Evolutionary conservation across 1,140 invertebrate species (phyloP).

Genomic region (Leptinotarsa undecemlineata): DNA sequence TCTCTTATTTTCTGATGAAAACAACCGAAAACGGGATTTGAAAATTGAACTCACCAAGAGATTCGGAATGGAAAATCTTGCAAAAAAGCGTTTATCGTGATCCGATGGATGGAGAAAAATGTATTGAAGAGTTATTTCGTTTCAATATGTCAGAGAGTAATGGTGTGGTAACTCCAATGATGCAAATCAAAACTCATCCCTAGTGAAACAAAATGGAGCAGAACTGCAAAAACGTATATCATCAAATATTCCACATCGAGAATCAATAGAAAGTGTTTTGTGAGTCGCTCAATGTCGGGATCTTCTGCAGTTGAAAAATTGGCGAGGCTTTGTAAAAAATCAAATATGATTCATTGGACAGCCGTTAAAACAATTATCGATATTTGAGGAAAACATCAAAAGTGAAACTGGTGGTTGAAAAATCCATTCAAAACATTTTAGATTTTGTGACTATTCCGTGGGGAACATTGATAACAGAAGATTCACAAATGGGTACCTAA

Average conservation of each 20-base stretch:
- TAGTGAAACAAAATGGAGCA: background rate
- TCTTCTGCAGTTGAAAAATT: background rate
- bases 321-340: background rate
- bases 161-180: background rate
- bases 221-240: background rate
- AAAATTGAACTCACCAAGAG: background rate
- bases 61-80: background rate
- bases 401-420: background rate
- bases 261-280: background rate
- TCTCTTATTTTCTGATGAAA: too few species aligned
- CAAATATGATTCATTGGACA: background rate
- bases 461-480: too few species aligned
- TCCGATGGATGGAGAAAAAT: background rate
- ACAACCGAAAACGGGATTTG: background rate
- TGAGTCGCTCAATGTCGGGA: background rate
- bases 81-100: too few species aligned
- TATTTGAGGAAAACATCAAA: background rate
- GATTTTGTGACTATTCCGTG: too few species aligned
- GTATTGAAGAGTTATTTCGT: background rate
- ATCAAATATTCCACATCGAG: background rate
- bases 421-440: background rate
- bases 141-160: background rate
- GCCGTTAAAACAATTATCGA: background rate
- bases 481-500: too few species aligned
- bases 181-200: background rate